Conservation (phyloP, 2,113 vertebrate species). For the Galemys pyrenaicus region DNA sequence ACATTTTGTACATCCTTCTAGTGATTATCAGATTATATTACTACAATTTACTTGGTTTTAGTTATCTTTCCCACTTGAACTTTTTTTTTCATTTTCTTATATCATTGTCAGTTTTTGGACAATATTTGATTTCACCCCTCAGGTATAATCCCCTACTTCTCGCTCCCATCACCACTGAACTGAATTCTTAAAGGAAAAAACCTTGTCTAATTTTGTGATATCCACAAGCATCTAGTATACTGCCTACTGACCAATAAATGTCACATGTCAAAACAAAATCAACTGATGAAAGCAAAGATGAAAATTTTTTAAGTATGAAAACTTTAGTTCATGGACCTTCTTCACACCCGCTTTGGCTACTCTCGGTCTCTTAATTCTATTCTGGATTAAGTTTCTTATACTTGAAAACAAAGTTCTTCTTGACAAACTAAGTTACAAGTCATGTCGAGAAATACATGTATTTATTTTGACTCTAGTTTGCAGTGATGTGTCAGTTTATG, state of each 20-base stretch:
- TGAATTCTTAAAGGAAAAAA: background rate
- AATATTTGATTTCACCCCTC: too few relatives aligned
- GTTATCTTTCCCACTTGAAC: background rate
- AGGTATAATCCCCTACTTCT: too few relatives aligned
- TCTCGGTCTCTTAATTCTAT: background rate
- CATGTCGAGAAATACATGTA: background rate
- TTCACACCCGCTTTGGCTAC: background rate
- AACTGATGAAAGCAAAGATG: background rate
- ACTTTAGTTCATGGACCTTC: background rate
- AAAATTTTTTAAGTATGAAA: background rate
- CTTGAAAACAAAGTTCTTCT: background rate
- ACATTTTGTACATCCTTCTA: background rate
- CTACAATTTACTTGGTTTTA: background rate
- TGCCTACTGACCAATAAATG: background rate
- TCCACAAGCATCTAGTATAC: background rate
- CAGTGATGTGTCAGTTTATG: background rate
- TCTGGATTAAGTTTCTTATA: background rate
- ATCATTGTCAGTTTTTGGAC: too few relatives aligned
- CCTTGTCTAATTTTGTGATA: background rate
- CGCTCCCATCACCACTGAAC: background rate
- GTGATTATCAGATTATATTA: background rate
- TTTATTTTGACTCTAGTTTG: background rate
- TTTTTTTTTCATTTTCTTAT: background rate
- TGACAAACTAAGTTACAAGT: background rate
- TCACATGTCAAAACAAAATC: background rate